Conservation (phyloP, 2,888 invertebrate genomes). For the Nipponacmea schrenckii region DNA sequence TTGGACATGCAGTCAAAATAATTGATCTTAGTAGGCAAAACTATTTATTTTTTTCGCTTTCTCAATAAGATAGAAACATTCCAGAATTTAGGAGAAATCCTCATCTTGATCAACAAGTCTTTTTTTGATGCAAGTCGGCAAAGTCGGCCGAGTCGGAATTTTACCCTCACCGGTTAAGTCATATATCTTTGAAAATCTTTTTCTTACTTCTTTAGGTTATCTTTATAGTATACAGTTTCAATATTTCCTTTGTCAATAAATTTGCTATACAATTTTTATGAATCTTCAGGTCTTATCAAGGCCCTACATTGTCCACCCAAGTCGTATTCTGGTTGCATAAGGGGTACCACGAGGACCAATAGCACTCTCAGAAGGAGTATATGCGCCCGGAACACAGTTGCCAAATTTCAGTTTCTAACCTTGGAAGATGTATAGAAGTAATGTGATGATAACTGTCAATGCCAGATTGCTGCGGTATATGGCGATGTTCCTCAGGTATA, state of each 20-base stretch:
- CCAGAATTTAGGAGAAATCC: too few species aligned
- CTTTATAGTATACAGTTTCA: background rate
- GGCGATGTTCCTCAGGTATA: conserved; percentile 14
- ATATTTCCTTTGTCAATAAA: background rate
- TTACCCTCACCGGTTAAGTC: too few species aligned
- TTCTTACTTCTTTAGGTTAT: conserved; percentile 13
- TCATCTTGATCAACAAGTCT: too few species aligned
- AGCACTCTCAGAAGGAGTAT: conserved; percentile 10
- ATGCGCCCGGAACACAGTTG: conserved; percentile 17
- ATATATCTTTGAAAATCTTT: conserved; percentile 7
- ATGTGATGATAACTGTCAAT: conserved; percentile 17
- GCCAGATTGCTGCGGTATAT: conserved; percentile 16
- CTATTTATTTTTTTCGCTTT: too few species aligned
- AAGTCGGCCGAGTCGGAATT: too few species aligned
- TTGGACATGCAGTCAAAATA: too few species aligned
- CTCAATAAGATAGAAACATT: too few species aligned
- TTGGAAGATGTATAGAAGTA: conserved; percentile 6
- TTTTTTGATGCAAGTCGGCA: too few species aligned
- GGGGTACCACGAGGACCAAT: conserved; percentile 22
- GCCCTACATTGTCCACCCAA: conserved; percentile 24
- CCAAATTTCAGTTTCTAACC: conserved; percentile 20
- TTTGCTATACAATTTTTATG: background rate
- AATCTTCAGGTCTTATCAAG: background rate
- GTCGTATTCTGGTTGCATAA: conserved; percentile 16
- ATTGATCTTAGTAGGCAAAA: too few species aligned